These are phyloP conservation scores for Macaria liturata DNA, from an alignment of 2,888 invertebrate species.

Conservation along the genomic window DNA sequence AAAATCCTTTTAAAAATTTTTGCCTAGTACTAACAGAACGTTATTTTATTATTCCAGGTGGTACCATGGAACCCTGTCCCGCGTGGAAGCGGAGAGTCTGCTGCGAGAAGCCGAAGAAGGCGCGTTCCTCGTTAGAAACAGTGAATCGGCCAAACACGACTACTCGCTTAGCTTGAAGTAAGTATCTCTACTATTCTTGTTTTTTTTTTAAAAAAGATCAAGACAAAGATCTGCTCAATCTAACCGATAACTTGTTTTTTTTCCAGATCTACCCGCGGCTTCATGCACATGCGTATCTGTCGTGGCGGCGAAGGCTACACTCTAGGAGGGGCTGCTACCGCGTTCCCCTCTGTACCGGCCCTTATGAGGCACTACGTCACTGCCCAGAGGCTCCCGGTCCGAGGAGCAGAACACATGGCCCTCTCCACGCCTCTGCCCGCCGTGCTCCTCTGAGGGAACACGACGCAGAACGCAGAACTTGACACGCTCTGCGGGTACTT, in stretches of 20 bases:
- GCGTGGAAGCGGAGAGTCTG: slow-evolving; percentile 95
- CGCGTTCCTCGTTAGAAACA: slow-evolving; percentile 96
- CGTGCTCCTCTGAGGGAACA: slow-evolving; percentile 85
- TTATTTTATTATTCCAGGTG: slow-evolving; percentile 83
- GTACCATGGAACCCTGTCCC: slow-evolving; percentile 97
- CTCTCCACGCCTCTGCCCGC: slow-evolving; percentile 95
- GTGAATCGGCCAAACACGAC: slow-evolving; percentile 96
- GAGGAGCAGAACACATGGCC: slow-evolving; percentile 98
- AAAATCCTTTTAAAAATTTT: too few relatives aligned
- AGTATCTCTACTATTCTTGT: slow-evolving; percentile 54
- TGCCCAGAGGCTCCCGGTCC: slow-evolving; percentile 95
- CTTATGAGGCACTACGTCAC: slow-evolving; percentile 96
- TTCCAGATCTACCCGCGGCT: slow-evolving; percentile 95
- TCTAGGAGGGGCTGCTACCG: slow-evolving; percentile 95
- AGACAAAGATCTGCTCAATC: too few relatives aligned
- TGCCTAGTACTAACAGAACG: neutral
- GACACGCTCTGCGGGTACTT: slow-evolving; percentile 20
- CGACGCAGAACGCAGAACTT: slow-evolving; percentile 13
- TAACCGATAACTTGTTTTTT: too few relatives aligned
- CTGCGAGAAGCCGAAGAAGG: slow-evolving; percentile 93
- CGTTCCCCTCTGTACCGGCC: slow-evolving; percentile 96
- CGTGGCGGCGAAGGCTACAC: slow-evolving; percentile 92
- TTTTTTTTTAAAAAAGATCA: too few relatives aligned
- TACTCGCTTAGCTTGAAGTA: slow-evolving; percentile 97
- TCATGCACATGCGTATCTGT: slow-evolving; percentile 98